A percentile compares a stretch with the other conserved stretches of the same genome.
Conservation (phyloP, 2,797 vertebrate genomes). For the Platyrinchus mystaceus region DNA sequence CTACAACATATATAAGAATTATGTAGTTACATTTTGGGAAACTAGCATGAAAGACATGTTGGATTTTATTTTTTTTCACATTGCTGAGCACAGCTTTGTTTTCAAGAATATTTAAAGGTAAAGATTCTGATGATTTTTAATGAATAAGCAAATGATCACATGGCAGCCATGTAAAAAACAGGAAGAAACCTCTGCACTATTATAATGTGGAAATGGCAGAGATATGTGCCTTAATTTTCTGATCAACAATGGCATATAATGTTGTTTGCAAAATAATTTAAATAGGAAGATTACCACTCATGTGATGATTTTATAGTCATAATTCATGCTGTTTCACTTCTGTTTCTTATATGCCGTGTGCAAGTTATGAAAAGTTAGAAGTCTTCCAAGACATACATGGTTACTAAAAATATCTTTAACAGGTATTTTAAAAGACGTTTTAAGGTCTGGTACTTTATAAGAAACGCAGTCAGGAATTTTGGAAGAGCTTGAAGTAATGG, state of each 20-base stretch:
- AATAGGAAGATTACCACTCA: not conserved
- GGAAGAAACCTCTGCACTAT: not conserved
- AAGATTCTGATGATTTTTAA: not conserved
- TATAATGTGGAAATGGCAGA: not conserved
- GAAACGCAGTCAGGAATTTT: slow-evolving; percentile 17
- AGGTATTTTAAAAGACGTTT: not conserved
- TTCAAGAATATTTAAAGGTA: not conserved
- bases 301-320: not conserved
- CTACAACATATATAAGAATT: not conserved
- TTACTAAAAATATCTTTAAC: slow-evolving; percentile 12
- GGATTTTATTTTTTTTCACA: not conserved
- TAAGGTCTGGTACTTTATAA: slow-evolving; percentile 31
- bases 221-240: not conserved
- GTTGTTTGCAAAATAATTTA: not conserved
- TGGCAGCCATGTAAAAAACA: not conserved
- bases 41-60: not conserved
- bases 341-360: not conserved
- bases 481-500: not conserved
- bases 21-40: not conserved
- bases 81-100: not conserved
- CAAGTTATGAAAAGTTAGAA: slow-evolving; percentile 3
- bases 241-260: not conserved
- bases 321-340: not conserved
- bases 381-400: not conserved
- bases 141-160: not conserved